These are phyloP conservation scores for Neocloeon triangulifer DNA, from an alignment of 1,140 invertebrate species.

Conservation along the genomic window DNA sequence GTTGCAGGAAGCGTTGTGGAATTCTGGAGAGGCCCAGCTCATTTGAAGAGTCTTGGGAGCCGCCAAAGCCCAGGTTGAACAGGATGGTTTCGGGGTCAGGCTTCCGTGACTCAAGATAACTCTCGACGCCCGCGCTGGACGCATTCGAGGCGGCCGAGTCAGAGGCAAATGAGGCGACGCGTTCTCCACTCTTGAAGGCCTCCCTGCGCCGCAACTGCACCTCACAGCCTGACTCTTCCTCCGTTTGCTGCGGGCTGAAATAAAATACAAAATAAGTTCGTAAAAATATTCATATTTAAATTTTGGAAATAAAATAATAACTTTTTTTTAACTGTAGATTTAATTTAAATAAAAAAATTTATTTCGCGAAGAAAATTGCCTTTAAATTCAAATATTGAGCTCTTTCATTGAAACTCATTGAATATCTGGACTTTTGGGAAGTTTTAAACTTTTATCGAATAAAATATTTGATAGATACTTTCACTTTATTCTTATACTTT, in stretches of 20 bases:
- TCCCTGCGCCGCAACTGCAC: background rate
- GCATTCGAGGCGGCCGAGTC: background rate
- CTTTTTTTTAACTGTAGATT: too few relatives aligned
- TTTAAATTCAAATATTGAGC: too few relatives aligned
- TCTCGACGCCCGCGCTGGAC: slow-evolving; percentile 42
- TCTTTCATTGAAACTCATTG: too few relatives aligned
- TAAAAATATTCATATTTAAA: too few relatives aligned
- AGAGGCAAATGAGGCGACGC: background rate
- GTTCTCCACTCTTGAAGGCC: background rate
- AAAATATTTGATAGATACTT: too few relatives aligned
- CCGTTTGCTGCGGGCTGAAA: background rate
- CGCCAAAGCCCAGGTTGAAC: slow-evolving; percentile 39
- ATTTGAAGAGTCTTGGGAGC: slow-evolving; percentile 15
- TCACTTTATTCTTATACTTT: too few relatives aligned
- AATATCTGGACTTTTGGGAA: too few relatives aligned
- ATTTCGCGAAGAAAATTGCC: too few relatives aligned
- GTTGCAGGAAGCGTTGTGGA: slow-evolving; percentile 37
- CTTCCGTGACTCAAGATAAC: slow-evolving; percentile 40
- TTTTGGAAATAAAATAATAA: too few relatives aligned
- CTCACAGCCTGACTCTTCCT: background rate
- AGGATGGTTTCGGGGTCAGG: slow-evolving; percentile 54
- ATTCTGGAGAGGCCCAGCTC: slow-evolving; percentile 25
- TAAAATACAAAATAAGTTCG: too few relatives aligned
- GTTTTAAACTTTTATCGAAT: too few relatives aligned
- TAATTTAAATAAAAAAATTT: too few relatives aligned